These are phyloP conservation scores for Lepidochrysops patricia DNA, from an alignment of 2,888 invertebrate genomes.

Conservation along the genomic window DNA sequence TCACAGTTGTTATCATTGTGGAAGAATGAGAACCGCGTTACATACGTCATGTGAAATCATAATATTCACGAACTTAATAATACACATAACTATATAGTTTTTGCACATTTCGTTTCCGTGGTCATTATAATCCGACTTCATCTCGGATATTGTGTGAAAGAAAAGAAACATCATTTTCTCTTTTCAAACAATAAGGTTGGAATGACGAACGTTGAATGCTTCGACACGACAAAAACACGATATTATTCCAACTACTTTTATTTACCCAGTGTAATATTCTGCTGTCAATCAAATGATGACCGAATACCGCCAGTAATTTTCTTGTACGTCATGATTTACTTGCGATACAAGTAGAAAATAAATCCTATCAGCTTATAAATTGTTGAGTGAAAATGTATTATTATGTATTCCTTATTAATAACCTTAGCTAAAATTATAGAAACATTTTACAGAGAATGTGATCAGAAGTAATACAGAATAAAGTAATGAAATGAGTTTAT, in stretches of 20 bases:
- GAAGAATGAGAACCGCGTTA: constrained; percentile 21
- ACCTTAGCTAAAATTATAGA: neutral
- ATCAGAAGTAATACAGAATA: neutral
- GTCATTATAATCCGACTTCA: neutral
- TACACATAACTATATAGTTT: neutral
- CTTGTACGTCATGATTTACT: too few species aligned
- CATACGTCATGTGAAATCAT: constrained; percentile 22
- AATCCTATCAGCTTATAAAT: too few species aligned
- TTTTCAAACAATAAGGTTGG: neutral
- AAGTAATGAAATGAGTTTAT: neutral
- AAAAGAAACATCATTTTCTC: constrained; percentile 4
- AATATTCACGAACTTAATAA: neutral
- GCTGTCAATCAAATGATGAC: neutral
- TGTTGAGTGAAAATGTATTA: too few species aligned
- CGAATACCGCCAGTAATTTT: neutral
- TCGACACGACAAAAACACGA: neutral
- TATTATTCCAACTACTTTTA: neutral
- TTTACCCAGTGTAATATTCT: neutral
- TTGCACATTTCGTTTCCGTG: neutral
- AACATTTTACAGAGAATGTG: neutral
- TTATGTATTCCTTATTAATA: too few species aligned
- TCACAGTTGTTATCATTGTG: constrained; percentile 28
- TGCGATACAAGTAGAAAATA: too few species aligned
- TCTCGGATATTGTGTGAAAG: constrained; percentile 3
- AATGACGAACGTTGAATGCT: neutral